phyloP scores from a whole-genome alignment of 2,113 vertebrate genomes.

The Peromyscus leucopus region DNA sequence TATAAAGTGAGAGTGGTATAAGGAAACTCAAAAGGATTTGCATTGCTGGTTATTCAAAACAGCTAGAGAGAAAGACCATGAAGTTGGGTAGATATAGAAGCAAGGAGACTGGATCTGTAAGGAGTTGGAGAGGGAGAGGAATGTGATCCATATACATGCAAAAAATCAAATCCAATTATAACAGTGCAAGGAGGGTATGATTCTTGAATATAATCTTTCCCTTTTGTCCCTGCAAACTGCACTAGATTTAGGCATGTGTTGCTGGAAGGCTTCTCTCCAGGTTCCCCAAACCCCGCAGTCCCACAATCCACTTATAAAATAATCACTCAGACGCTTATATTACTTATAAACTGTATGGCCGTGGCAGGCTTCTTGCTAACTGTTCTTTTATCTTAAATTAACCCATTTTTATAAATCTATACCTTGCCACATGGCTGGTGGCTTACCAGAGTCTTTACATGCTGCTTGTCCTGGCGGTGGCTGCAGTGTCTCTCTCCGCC shows the following conservation, averaged over 20 bases:
- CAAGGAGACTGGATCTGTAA: not conserved
- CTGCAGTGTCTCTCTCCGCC: no score
- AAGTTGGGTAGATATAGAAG: not conserved
- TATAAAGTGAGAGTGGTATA: accelerated
- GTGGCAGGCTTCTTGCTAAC: no score
- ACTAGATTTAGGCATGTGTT: not conserved
- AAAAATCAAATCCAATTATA: not conserved
- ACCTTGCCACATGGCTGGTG: no score
- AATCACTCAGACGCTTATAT: no score
- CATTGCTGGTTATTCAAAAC: not conserved
- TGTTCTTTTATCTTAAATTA: no score
- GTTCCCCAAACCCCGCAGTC: no score
- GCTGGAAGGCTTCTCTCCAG: no score
- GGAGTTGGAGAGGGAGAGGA: not conserved
- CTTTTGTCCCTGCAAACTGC: not conserved
- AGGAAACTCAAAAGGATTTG: not conserved
- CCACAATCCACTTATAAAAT: no score
- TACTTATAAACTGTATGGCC: no score
- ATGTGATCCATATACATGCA: not conserved
- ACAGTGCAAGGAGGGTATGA: not conserved
- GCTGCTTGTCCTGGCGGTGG: no score
- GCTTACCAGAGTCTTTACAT: no score
- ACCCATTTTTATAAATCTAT: no score
- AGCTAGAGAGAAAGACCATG: not conserved
- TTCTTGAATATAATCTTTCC: not conserved